Evolutionary conservation across 2,888 invertebrate species (phyloP), one percentile per base, ranked within the genome.

Genomic region (Megamerina dolium): DNA sequence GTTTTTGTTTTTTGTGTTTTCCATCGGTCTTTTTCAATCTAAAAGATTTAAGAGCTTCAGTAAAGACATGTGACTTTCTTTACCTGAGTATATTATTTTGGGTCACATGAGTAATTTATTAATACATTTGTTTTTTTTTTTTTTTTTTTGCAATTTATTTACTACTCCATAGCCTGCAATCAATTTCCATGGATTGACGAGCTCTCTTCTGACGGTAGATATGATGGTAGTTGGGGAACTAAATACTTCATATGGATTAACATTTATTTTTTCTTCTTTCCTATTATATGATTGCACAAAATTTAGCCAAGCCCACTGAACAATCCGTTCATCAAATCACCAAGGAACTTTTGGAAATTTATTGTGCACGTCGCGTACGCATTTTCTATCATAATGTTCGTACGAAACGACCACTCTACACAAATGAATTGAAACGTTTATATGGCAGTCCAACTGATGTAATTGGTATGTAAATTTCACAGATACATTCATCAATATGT

Each of bases 151-250:
- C 35, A 29, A 34, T 32, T 26, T 33, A 37, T 41, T 27, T 37
- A 32, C 5, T 38, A 30, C 31, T 5, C 33, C 49, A 46, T 23
- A 65, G 65, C 51, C 40, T 59, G 63, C 50, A 58, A 61, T 53
- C 60, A 63, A 57, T 63, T 59, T 63, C 66, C 66, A 48, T 65
- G 66, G 65, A 54, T 65, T 50, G 55, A 57, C 48, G 58, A 56
- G 52, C 56, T 49, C 51, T 48, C 60, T n/a, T n/a, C n/a, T n/a
- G n/a, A n/a, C n/a, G n/a, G n/a, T n/a, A n/a, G n/a, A n/a, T n/a
- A n/a, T n/a, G n/a, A n/a, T n/a, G n/a, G n/a, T 52, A n/a, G 45
- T 43, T 42, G n/a, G n/a, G 64, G 59, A 52, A 59, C 59, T 64
- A 60, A 58, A 52, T 52, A 34, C 29, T 30, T 20, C 52, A 55